A percentile compares a stretch with the other conserved stretches of the same genome.
phyloP scores from a whole-genome alignment of 2,113 vertebrate species.

The Tauraco erythrolophus region DNA sequence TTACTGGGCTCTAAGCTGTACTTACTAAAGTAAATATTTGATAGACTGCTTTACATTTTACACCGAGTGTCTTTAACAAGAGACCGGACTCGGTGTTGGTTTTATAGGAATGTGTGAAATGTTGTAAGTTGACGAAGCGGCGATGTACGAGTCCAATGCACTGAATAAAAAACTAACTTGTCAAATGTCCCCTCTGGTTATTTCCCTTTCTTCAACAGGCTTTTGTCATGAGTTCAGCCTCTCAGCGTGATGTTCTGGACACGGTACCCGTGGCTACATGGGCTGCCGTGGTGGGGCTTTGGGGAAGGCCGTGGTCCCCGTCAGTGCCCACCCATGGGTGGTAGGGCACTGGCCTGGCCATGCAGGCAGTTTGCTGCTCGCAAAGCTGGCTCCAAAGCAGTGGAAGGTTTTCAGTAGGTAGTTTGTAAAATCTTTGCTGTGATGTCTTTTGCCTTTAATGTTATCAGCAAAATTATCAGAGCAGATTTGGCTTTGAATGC shows the following conservation, averaged over 20 bases:
- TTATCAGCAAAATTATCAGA: background rate
- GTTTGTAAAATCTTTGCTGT: background rate
- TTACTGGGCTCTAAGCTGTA: background rate
- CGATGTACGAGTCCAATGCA: background rate
- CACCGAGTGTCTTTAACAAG: background rate
- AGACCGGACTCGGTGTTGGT: background rate
- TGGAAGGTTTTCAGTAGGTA: background rate
- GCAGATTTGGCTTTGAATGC: fast-evolving
- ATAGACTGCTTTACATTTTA: conserved; percentile 11
- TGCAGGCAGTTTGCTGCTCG: background rate
- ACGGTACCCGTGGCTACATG: fast-evolving
- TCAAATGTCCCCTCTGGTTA: background rate
- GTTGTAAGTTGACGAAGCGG: background rate
- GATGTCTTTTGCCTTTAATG: background rate
- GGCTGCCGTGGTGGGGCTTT: background rate
- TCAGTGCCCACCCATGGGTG: fast-evolving
- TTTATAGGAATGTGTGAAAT: background rate
- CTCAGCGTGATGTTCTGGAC: background rate
- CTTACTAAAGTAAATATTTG: background rate
- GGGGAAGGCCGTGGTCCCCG: fast-evolving
- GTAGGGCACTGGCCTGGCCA: background rate
- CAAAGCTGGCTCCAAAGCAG: background rate
- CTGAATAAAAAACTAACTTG: conserved; percentile 51
- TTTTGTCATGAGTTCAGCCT: background rate
- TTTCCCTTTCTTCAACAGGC: background rate